These are phyloP conservation scores for Acrobeloides nanus DNA, from an alignment of 2,888 invertebrate species.

Conservation along the genomic window DNA sequence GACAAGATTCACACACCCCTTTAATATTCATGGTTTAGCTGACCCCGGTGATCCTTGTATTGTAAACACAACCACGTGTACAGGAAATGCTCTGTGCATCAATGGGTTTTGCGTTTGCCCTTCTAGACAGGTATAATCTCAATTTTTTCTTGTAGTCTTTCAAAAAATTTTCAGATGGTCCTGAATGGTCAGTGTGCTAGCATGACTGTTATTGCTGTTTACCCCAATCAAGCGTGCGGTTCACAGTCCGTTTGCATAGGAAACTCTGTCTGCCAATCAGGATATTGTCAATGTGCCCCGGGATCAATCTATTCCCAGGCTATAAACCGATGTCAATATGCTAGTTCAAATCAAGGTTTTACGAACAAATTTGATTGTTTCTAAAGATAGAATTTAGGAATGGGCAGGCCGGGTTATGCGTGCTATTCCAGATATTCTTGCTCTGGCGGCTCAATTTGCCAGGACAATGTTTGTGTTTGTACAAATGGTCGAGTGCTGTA, in stretches of 20 bases:
- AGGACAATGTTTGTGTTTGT: constrained; percentile 16
- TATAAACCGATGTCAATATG: constrained; percentile 16
- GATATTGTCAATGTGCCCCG: constrained; percentile 24
- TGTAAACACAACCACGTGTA: constrained; percentile 38
- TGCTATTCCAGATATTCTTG: constrained; percentile 7
- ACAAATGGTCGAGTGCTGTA: constrained; percentile 14
- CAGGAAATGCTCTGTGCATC: constrained; percentile 43
- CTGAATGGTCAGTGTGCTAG: constrained; percentile 43
- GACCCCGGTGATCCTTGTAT: constrained; percentile 45
- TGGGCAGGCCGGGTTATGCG: no score
- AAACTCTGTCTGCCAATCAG: constrained; percentile 17
- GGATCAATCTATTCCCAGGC: constrained; percentile 15
- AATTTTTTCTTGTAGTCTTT: neutral
- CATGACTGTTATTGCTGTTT: constrained; percentile 26
- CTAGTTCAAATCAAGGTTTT: constrained; percentile 9
- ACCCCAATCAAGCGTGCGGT: constrained; percentile 13
- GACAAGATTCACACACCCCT: no score
- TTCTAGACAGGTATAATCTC: constrained; percentile 12
- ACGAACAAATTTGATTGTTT: no score
- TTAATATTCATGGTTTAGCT: constrained; percentile 14
- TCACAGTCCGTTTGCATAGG: constrained; percentile 15
- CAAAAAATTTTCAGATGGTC: constrained; percentile 19
- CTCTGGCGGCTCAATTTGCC: constrained; percentile 14
- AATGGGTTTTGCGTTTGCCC: constrained; percentile 43
- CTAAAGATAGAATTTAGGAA: no score